Evolutionary conservation across 2,888 invertebrate genomes (phyloP).

Genomic region (Drosophila anomelani): DNA sequence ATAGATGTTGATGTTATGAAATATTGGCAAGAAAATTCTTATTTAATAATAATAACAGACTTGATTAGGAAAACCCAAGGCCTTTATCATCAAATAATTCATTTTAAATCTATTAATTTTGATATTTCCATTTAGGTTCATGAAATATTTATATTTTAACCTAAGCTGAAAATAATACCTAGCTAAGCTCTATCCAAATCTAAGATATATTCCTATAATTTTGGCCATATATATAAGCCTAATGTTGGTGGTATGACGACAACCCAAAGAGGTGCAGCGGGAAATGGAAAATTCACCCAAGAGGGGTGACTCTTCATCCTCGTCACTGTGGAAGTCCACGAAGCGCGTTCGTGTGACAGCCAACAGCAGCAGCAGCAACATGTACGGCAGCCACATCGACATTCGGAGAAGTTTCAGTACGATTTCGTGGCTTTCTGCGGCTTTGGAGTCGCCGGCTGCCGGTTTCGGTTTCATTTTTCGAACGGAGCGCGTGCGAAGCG

Average conservation of each 20-base stretch:
- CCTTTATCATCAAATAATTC: too few species aligned
- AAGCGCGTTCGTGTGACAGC: constrained; percentile 31
- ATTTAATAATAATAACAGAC: too few species aligned
- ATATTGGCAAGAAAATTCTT: too few species aligned
- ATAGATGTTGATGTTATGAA: too few species aligned
- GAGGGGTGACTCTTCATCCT: constrained; percentile 49
- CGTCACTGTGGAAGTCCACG: constrained; percentile 28
- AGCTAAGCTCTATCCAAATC: background rate
- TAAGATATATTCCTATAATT: background rate
- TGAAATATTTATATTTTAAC: too few species aligned
- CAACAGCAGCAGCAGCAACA: constrained; percentile 7
- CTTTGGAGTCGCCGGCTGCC: constrained; percentile 57
- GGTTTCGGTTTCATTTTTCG: constrained; percentile 75
- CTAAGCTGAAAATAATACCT: too few species aligned
- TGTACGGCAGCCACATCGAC: constrained; percentile 12
- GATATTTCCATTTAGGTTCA: too few species aligned
- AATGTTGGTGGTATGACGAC: constrained; percentile 31
- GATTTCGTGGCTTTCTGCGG: constrained; percentile 56
- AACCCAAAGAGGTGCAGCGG: constrained; percentile 10
- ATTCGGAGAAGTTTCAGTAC: constrained; percentile 40
- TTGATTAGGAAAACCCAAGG: too few species aligned
- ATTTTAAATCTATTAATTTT: too few species aligned
- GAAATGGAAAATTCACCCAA: constrained; percentile 43
- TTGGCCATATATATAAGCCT: constrained; percentile 18
- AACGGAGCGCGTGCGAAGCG: constrained; percentile 67